A percentile compares a stretch with the other conserved stretches of the same genome.
Conservation (phyloP, 35 echinoderm and acorn worm species). For the Diadema setosum region DNA sequence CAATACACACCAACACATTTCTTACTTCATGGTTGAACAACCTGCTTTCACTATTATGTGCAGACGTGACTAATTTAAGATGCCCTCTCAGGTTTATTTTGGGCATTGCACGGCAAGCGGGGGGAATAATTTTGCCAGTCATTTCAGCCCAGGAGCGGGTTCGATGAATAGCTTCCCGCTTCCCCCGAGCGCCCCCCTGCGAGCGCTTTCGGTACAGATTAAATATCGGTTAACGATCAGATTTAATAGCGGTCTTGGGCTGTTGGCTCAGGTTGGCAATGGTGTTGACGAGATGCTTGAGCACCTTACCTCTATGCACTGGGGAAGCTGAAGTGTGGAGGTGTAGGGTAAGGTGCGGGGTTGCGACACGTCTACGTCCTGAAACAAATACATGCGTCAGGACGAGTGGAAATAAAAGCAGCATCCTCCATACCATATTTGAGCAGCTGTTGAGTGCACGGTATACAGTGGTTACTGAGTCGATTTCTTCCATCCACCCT, state of each 20-base stretch:
- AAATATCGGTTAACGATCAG: not conserved
- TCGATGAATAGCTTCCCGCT: too few relatives aligned
- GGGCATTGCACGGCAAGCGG: too few relatives aligned
- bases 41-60: too few relatives aligned
- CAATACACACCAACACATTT: too few relatives aligned
- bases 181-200: too few relatives aligned
- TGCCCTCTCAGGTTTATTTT: too few relatives aligned
- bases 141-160: too few relatives aligned
- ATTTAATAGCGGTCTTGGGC: not conserved
- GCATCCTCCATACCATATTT: not conserved
- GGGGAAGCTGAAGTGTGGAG: not conserved
- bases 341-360: not conserved
- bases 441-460: conserved; percentile 2
- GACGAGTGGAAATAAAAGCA: conserved; percentile 4
- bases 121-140: too few relatives aligned
- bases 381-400: not conserved
- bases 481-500: conserved; percentile 5
- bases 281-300: not conserved
- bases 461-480: conserved; percentile 15
- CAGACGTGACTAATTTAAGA: too few relatives aligned
- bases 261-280: not conserved
- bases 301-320: not conserved
- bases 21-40: too few relatives aligned
- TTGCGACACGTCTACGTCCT: not conserved
- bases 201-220: too few relatives aligned